Base-by-base conservation (phyloP, 2,113 vertebrate genomes). In the Gasterosteus aculeatus region DNA sequence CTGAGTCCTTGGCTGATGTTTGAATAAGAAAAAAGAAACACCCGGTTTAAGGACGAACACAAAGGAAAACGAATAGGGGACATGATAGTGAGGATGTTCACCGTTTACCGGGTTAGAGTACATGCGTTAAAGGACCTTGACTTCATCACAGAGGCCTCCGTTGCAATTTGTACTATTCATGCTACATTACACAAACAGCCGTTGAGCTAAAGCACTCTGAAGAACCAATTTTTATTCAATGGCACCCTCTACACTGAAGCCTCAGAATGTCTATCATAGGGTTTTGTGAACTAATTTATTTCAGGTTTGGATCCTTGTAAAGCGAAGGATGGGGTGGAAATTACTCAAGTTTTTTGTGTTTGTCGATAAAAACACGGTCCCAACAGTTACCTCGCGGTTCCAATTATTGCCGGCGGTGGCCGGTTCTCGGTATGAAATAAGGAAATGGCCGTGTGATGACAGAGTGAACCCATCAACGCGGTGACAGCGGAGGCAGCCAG, bases 171-270 rank as follows among this genome's bases (percentile, higher is more conserved):
- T 88, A 80, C 77, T 68, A 70, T 91, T 91, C 89, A 86, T 85
- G 87, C 87, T 84, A 87, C 90, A 84, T 92, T 89, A 88, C 85
- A 87, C 88, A 80, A 87, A 85, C 85, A 81, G 78, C 75, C 63
- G 65, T 69, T 66, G 67, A 88, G 77, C 76, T 67, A 61, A 67
- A 82, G 78, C 75, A 62, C 77, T 83, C 53, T 62, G 77, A 82
- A 78, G 60, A 80, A 33, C 61, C 54, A 73, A 69, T 74, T 85
- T 86, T 72, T 71, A 86, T 84, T 78, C 81, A 87, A 82, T 76
- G 80, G 69, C 78, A 33, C 29, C 31, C 39, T 18, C 68, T 71
- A 42, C 65, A 51, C 33, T 58, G 70, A 79, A 64, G 29, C 19
- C 58, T 74, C 47, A 41, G 67, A 15, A 38, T 56, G 58, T 59